phyloP scores from a whole-genome alignment of 2,113 vertebrate species.

The Tychaedon coryphoeus region DNA sequence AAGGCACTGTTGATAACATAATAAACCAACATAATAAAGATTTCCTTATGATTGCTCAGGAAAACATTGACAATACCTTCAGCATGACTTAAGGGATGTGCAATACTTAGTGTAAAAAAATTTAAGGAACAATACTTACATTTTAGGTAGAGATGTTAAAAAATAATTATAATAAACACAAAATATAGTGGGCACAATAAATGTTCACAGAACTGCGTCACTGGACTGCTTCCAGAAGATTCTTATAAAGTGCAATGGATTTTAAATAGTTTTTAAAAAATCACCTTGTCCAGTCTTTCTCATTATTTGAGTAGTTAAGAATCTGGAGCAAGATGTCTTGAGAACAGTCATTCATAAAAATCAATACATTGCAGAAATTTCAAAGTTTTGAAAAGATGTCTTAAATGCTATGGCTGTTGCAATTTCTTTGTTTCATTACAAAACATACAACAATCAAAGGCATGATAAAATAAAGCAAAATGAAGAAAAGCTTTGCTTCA shows the following conservation, averaged over 20 bases:
- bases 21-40: neutral
- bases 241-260: neutral
- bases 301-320: neutral
- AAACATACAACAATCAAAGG: neutral
- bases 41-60: neutral
- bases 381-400: neutral
- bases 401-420: neutral
- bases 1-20: fast-evolving
- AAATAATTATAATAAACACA: neutral
- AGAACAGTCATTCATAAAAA: neutral
- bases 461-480: neutral
- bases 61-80: neutral
- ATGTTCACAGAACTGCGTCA: neutral
- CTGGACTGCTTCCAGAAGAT: neutral
- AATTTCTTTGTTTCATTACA: neutral
- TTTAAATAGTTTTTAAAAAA: neutral
- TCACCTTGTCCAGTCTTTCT: neutral
- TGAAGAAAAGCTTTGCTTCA: neutral
- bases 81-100: neutral
- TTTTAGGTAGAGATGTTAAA: neutral
- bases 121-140: neutral
- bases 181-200: neutral
- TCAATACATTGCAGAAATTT: neutral
- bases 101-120: neutral
- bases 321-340: neutral